Evolutionary conservation across 1,140 invertebrate species (phyloP), one percentile per base, ranked within the genome.

Genomic region (Adoxophyes honmai): DNA sequence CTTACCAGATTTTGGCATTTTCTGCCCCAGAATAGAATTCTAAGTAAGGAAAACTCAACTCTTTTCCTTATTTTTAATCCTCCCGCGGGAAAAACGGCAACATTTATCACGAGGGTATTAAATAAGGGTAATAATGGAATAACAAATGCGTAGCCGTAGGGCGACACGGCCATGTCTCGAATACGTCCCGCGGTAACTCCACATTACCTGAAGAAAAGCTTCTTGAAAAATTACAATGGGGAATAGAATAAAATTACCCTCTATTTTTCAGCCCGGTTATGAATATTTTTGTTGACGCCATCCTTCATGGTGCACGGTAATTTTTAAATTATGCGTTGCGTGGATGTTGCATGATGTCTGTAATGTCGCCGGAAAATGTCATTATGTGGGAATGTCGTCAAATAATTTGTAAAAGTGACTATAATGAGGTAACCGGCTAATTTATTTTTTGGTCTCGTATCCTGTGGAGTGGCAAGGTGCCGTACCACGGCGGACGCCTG

Each of bases 91-190:
- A 73, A 69, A 59, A 57, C 61, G 57, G 56, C 34, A 53, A 55
- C 70, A 76, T 81, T 76, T 74, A 73, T 80, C 70, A 78, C 59
- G 52, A 59, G 53, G 55, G 65, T 73, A 74, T 78, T 80, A 76
- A 78, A 75, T 80, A 74, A 73, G 66, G 66, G 69, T 71, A 67
- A 75, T 76, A 74, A 74, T 68, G 64, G 66, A 67, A 67, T 75
- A 73, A 75, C 73, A 72, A 73, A 80, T 78, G 68, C 63, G 66
- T 65, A 69, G 63, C 62, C 58, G 62, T 28, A 60, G 57, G 51
- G 57, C 55, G 60, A 64, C 60, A 67, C 58, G 66, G 68, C 72
- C 72, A 77, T 74, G 66, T 58, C 52, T 62, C 56, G 64, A 70
- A 61, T 62, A 64, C 67, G 59, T 59, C 59, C 58, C 52, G 54